Evolutionary conservation across 2,888 invertebrate species (phyloP), one percentile per base, ranked within the genome.

Genomic region (Noctua fimbriata): DNA sequence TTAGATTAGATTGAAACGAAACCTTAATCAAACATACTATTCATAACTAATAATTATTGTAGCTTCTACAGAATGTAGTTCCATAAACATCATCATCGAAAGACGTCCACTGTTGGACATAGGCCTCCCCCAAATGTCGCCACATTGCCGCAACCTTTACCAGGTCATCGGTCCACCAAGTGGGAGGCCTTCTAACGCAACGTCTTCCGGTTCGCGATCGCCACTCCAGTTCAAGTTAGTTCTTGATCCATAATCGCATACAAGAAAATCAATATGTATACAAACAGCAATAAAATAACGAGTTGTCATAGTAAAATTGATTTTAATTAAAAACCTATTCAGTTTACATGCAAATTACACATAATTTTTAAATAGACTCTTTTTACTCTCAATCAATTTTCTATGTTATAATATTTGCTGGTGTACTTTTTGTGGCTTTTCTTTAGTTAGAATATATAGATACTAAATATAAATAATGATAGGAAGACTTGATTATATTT

Each of bases 281-380:
- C 10, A n/a, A 60, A 41, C 16, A 36, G 1, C 36, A 85, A 79
- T 74, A 44, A 83, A 85, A 86, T 44, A n/a, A 65, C 49, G 72
- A 16, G 16, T 32, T 7, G n/a, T 81, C 32, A 69, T 75, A 69
- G 28, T 78, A 83, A 87, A 86, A 83, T 76, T 79, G 81, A 84
- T 84, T 79, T 86, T 88, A 86, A 86, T 86, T 65, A 75, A 85
- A 85, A 79, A 79, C 60, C 81, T 82, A 70, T 84, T 78, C 63
- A 86, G 78, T 88, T 67, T 78, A 81, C 83, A 88, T 86, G 69
- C 83, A 88, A 72, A 71, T 77, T 73, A 86, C 74, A 80, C 83
- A 74, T 28, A 69, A 69, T 67, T 82, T 79, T 79, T 74, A 82
- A 65, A 73, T 69, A 77, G 65, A 41, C 58, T 21, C 49, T 49